Evolutionary conservation across 2,113 vertebrate species (phyloP).

Genomic region (Perca fluviatilis): DNA sequence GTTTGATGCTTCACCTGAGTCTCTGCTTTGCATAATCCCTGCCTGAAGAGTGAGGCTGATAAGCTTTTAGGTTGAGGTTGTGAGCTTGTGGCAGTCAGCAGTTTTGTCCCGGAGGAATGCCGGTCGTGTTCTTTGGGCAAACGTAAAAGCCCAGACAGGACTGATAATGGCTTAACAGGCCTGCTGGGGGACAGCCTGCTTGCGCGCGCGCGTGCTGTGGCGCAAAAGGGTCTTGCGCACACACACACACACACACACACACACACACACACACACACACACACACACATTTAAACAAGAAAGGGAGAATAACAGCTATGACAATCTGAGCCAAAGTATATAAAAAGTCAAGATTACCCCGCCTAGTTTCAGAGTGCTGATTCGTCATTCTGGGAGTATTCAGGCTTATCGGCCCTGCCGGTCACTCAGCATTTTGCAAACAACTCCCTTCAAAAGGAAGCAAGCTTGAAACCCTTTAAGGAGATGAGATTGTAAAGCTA

Average conservation of each 20-base stretch:
- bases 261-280: too few species aligned
- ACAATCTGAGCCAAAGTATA: constrained; percentile 42
- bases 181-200: constrained; percentile 45
- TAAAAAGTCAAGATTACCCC: constrained; percentile 50
- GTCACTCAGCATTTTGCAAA: constrained; percentile 48
- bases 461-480: constrained; percentile 45
- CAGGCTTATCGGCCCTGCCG: constrained; percentile 26
- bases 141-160: constrained; percentile 67
- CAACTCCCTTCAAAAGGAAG: constrained; percentile 31
- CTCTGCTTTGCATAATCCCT: constrained; percentile 69
- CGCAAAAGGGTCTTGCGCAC: too few species aligned
- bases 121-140: constrained; percentile 44
- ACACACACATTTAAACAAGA: constrained; percentile 41
- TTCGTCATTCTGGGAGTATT: constrained; percentile 45
- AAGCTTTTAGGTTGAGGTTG: constrained; percentile 62
- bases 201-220: too few species aligned
- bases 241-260: too few species aligned
- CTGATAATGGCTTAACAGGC: constrained; percentile 65
- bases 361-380: constrained; percentile 52
- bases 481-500: constrained; percentile 46
- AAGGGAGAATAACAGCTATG: constrained; percentile 22
- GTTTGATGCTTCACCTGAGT: constrained; percentile 58
- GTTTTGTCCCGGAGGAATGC: constrained; percentile 52
- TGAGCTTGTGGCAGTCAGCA: constrained; percentile 67
- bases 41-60: constrained; percentile 51